A percentile compares a stretch with the other conserved stretches of the same genome.
phyloP scores from a whole-genome alignment of 2,113 vertebrate genomes.

The Stercorarius parasiticus region DNA sequence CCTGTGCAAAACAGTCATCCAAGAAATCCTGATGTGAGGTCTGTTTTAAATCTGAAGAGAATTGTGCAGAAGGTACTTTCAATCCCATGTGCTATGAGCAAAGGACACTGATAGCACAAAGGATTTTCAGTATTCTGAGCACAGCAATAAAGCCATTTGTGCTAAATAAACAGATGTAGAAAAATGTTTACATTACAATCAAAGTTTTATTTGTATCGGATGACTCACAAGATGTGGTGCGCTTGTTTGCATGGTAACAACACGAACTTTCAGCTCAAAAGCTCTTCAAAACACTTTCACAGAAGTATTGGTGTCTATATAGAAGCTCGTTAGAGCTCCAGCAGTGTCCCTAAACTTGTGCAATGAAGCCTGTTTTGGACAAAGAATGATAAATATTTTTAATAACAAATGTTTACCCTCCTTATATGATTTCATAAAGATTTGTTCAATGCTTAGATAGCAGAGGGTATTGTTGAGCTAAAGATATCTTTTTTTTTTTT shows the following conservation, averaged over 20 bases:
- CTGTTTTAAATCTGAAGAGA: not conserved
- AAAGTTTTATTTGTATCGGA: not conserved
- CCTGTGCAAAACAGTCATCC: not conserved
- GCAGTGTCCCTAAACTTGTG: not conserved
- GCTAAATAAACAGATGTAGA: conserved; percentile 9
- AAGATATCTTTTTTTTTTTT: not conserved
- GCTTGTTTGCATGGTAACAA: not conserved
- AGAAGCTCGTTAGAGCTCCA: not conserved
- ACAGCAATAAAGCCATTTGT: not conserved
- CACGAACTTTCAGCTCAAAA: not conserved
- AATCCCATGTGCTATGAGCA: not conserved
- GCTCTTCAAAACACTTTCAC: not conserved
- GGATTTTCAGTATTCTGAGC: not conserved
- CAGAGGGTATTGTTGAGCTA: not conserved
- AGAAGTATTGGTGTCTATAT: not conserved
- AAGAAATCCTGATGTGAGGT: not conserved
- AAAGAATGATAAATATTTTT: not conserved
- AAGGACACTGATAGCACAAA: not conserved
- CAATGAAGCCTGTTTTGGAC: not conserved
- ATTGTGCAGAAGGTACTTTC: not conserved
- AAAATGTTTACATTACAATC: not conserved
- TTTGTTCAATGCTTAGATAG: not conserved
- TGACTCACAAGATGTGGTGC: not conserved
- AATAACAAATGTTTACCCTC: not conserved
- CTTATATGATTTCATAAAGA: not conserved